A percentile compares a stretch with the other conserved stretches of the same genome.
These are phyloP conservation scores for Notodonta ziczac DNA, from an alignment of 2,888 invertebrate genomes.

Conservation along the genomic window DNA sequence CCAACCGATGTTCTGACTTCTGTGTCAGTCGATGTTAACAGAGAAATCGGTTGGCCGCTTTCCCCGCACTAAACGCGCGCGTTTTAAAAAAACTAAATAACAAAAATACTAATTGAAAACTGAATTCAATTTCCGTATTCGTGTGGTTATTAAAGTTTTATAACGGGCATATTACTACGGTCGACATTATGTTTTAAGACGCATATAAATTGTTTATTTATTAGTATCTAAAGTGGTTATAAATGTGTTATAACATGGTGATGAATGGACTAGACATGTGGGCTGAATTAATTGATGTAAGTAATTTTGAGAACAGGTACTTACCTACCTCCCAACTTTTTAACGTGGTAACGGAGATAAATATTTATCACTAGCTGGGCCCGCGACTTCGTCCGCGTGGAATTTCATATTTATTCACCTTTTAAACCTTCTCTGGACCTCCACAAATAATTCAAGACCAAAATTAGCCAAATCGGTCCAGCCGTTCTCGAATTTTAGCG, in stretches of 20 bases:
- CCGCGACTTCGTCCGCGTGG: no score
- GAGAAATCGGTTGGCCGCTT: conserved; percentile 75
- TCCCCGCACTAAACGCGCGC: conserved; percentile 63
- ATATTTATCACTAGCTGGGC: no score
- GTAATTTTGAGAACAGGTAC: conserved; percentile 9
- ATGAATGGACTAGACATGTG: conserved; percentile 18
- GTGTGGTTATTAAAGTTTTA: conserved; percentile 3
- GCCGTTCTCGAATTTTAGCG: no score
- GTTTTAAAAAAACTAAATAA: conserved; percentile 35
- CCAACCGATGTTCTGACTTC: conserved; percentile 43
- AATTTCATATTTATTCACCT: no score
- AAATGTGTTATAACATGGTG: conserved; percentile 15
- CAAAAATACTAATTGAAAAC: conserved; percentile 14
- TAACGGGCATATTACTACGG: not conserved
- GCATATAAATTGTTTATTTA: conserved; percentile 10
- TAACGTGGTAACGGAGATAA: no score
- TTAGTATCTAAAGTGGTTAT: conserved; percentile 9
- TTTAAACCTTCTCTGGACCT: no score
- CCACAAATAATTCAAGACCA: no score
- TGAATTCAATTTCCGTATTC: conserved; percentile 10
- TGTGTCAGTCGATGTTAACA: conserved; percentile 63
- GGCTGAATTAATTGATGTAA: conserved; percentile 21
- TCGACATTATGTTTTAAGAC: conserved; percentile 6
- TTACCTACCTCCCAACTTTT: no score
- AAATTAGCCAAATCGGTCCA: no score